These are phyloP conservation scores for Leptobrachium ailaonicum DNA, from an alignment of 2,113 vertebrate genomes.

Conservation along the genomic window DNA sequence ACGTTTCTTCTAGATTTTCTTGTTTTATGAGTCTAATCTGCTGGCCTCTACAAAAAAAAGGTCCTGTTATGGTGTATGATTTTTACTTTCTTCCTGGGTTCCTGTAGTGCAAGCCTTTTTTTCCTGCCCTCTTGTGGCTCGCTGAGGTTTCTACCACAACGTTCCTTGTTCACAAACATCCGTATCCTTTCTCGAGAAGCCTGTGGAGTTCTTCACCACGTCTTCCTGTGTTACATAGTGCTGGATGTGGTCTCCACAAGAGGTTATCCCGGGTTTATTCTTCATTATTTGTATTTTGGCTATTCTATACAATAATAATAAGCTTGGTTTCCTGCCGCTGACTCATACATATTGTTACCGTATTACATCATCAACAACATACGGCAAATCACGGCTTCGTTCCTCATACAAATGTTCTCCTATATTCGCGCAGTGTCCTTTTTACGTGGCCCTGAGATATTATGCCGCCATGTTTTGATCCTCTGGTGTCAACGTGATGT, in stretches of 20 bases:
- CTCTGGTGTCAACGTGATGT: no score
- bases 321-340: conserved; percentile 12
- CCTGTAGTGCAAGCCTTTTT: background rate
- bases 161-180: background rate
- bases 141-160: background rate
- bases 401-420: no score
- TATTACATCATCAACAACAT: conserved; percentile 11
- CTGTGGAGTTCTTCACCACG: background rate
- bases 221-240: conserved; percentile 19
- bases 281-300: conserved; percentile 17
- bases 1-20: no score
- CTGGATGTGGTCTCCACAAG: background rate
- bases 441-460: no score
- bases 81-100: no score
- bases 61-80: no score
- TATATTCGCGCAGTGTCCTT: no score
- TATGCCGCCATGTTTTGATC: no score
- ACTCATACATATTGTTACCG: conserved; percentile 14
- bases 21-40: no score
- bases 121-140: background rate
- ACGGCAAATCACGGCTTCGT: no score
- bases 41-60: no score
- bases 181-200: conserved; percentile 1
- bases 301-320: background rate
- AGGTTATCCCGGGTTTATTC: background rate